A percentile compares a stretch with the other conserved stretches of the same genome.
These are phyloP conservation scores for Rhyacophila evoluta DNA, from an alignment of 2,888 invertebrate species.

Conservation along the genomic window DNA sequence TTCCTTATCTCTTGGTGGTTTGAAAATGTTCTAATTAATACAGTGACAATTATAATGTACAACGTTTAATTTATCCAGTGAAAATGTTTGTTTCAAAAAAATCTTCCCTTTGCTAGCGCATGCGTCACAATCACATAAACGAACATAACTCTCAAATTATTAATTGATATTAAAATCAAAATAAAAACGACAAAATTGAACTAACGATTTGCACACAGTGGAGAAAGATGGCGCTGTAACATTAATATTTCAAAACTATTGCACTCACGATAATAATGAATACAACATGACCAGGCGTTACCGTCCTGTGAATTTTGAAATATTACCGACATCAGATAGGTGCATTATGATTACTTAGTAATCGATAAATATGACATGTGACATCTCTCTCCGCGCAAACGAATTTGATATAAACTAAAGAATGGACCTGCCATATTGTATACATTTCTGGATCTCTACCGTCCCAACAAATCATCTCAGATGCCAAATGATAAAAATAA, in stretches of 20 bases:
- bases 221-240: not conserved
- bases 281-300: too few species aligned
- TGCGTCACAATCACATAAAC: conserved; percentile 13
- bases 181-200: conserved; percentile 25
- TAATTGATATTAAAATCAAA: conserved; percentile 16
- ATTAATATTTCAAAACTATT: too few species aligned
- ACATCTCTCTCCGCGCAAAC: not conserved
- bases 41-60: too few species aligned
- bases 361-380: not conserved
- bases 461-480: not conserved
- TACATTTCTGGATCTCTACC: not conserved
- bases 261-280: too few species aligned
- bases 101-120: not conserved
- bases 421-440: conserved; percentile 10
- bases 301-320: too few species aligned
- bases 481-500: conserved; percentile 4
- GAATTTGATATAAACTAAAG: not conserved
- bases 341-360: not conserved
- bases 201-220: not conserved
- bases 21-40: too few species aligned
- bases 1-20: too few species aligned
- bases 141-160: conserved; percentile 20
- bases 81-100: too few species aligned
- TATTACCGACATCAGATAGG: too few species aligned
- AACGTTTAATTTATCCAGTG: too few species aligned